Percentiles rank a stretch among this genome's conserved stretches.
These are phyloP conservation scores for Podilymbus podiceps DNA, from an alignment of 2,113 vertebrate species.

Conservation along the genomic window DNA sequence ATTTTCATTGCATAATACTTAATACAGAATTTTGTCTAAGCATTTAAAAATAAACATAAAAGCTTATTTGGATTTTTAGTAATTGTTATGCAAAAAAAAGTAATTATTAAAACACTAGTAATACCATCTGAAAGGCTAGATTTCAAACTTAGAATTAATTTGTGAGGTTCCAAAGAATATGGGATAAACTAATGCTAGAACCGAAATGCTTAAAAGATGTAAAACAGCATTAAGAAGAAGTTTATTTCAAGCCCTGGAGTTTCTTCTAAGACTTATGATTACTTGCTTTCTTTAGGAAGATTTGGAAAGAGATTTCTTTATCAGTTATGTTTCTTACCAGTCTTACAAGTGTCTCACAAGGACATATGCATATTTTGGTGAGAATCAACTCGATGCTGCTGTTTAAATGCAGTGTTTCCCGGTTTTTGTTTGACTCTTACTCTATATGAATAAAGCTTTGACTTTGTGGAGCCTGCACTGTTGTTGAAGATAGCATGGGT, in stretches of 20 bases:
- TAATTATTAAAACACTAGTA: too few relatives aligned
- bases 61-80: background rate
- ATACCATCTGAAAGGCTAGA: too few relatives aligned
- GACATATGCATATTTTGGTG: background rate
- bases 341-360: background rate
- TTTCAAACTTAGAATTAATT: too few relatives aligned
- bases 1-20: accelerated
- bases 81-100: background rate
- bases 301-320: background rate
- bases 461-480: background rate
- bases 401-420: background rate
- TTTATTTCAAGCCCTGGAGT: background rate
- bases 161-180: background rate
- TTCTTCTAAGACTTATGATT: background rate
- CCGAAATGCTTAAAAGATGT: background rate
- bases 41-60: too few relatives aligned
- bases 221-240: background rate
- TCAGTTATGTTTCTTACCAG: background rate
- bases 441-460: too few relatives aligned
- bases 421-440: background rate
- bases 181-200: background rate
- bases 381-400: background rate
- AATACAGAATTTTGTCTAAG: background rate
- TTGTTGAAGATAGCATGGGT: background rate
- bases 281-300: background rate